These are phyloP conservation scores for Sepioteuthis lessoniana DNA, from an alignment of 2,888 invertebrate genomes.

Conservation along the genomic window DNA sequence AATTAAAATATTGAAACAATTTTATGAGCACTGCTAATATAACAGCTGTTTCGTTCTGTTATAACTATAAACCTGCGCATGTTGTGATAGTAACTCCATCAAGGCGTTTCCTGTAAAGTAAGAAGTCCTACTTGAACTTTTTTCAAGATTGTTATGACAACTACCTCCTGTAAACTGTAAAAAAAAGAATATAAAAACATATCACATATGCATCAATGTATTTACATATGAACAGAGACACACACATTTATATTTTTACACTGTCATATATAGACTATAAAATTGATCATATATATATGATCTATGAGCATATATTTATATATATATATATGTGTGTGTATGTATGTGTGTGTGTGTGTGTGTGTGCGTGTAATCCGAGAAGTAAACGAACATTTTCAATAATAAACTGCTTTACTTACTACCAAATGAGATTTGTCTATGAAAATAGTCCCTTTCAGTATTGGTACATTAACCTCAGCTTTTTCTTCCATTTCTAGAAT, in stretches of 20 bases:
- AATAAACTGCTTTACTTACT: too few relatives aligned
- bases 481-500: too few relatives aligned
- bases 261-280: not conserved
- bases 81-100: slow-evolving; percentile 6
- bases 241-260: not conserved
- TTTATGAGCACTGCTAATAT: not conserved
- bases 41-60: not conserved
- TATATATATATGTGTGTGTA: too few relatives aligned
- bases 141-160: slow-evolving; percentile 33
- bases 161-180: slow-evolving; percentile 33
- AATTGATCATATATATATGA: not conserved
- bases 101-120: slow-evolving; percentile 23
- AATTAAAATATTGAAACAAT: not conserved
- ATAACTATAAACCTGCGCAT: not conserved
- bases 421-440: too few relatives aligned
- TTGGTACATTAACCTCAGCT: too few relatives aligned
- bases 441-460: too few relatives aligned
- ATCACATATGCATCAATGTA: not conserved
- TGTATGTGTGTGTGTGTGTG: too few relatives aligned
- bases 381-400: too few relatives aligned
- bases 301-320: not conserved
- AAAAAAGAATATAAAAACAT: not conserved
- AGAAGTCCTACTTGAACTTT: slow-evolving; percentile 1
- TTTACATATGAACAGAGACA: not conserved
- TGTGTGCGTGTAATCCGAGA: too few relatives aligned